Percentiles rank a stretch among this genome's conserved stretches.
Conservation (phyloP, 2,888 invertebrate genomes). For the Dynastes hyllus region DNA sequence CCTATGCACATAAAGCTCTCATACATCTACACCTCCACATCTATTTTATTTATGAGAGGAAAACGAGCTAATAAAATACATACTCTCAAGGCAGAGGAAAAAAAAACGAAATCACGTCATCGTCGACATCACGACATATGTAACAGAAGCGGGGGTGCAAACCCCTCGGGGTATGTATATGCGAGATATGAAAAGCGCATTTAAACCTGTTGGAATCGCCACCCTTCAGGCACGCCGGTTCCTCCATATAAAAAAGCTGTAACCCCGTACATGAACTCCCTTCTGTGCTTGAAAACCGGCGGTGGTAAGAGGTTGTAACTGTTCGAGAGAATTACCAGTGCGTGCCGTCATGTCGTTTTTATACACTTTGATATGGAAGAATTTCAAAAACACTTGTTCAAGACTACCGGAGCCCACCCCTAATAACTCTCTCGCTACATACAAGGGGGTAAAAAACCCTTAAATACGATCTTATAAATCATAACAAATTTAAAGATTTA, state of each 20-base stretch:
- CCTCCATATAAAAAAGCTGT: constrained; percentile 37
- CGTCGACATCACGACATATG: constrained; percentile 49
- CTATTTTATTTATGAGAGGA: background rate
- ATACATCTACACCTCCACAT: background rate
- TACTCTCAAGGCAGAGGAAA: background rate
- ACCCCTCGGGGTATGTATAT: constrained; percentile 62
- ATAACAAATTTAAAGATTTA: constrained; percentile 51
- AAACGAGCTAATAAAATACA: constrained; percentile 29
- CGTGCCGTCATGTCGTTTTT: constrained; percentile 52
- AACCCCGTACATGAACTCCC: background rate
- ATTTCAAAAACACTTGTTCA: constrained; percentile 61
- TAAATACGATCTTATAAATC: constrained; percentile 48
- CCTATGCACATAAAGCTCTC: too few relatives aligned
- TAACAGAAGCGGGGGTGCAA: constrained; percentile 57
- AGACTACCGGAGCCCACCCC: constrained; percentile 49
- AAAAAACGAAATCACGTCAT: constrained; percentile 34
- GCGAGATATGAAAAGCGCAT: constrained; percentile 67
- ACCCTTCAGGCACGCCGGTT: constrained; percentile 54
- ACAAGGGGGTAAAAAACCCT: constrained; percentile 59
- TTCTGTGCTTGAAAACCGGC: constrained; percentile 4
- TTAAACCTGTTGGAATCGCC: constrained; percentile 68
- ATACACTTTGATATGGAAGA: constrained; percentile 57
- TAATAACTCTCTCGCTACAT: constrained; percentile 41
- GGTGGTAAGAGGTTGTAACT: constrained; percentile 61
- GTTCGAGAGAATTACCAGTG: constrained; percentile 59